A percentile compares a stretch with the other conserved stretches of the same genome.
phyloP scores from a whole-genome alignment of 2,888 invertebrate species.

The Mythimna impura region DNA sequence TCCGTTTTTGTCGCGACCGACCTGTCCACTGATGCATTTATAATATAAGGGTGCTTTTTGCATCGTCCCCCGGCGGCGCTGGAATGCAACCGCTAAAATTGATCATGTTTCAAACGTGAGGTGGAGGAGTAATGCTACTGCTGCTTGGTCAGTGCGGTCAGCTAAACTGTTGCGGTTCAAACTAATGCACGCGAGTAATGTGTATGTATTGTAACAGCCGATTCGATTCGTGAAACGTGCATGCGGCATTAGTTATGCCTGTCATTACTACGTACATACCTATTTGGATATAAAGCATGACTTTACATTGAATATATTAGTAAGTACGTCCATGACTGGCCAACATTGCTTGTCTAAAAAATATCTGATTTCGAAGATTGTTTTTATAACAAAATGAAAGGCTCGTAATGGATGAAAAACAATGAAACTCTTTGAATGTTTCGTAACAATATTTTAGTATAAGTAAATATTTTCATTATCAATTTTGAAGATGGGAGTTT shows the following conservation, averaged over 20 bases:
- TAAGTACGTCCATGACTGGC: constrained; percentile 27
- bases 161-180: constrained; percentile 68
- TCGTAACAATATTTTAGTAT: constrained; percentile 27
- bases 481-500: constrained; percentile 33
- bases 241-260: constrained; percentile 69
- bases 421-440: constrained; percentile 31
- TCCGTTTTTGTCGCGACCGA: constrained; percentile 88
- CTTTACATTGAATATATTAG: constrained; percentile 38
- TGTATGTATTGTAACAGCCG: constrained; percentile 54
- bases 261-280: constrained; percentile 43
- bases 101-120: constrained; percentile 90
- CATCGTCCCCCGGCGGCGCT: constrained; percentile 82
- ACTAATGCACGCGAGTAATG: constrained; percentile 63
- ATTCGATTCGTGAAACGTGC: constrained; percentile 62
- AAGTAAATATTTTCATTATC: constrained; percentile 57
- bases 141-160: constrained; percentile 64
- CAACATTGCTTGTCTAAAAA: constrained; percentile 17
- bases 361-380: constrained; percentile 26
- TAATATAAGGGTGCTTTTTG: constrained; percentile 91
- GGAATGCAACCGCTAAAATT: constrained; percentile 90
- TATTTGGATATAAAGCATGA: constrained; percentile 56
- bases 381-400: constrained; percentile 22
- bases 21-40: constrained; percentile 91
- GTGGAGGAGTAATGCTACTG: constrained; percentile 81
- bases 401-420: constrained; percentile 20